Conservation (phyloP, 2,113 vertebrate species). For the Saccopteryx bilineata region DNA sequence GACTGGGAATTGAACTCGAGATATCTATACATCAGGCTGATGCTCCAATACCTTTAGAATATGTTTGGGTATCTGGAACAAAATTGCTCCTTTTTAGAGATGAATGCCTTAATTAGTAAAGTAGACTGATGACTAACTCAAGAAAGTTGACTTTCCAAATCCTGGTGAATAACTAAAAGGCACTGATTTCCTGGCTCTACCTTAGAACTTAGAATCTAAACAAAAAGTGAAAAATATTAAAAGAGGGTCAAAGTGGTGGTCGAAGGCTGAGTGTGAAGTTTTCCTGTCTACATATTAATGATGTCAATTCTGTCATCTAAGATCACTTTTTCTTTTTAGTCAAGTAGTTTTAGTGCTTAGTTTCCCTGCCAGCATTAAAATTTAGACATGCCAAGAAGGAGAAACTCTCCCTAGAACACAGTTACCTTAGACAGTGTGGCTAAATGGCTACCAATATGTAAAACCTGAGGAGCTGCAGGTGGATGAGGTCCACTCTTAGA, state of each 20-base stretch:
- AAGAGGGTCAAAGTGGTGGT: neutral
- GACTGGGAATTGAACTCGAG: too few species aligned
- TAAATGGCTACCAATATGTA: conserved; percentile 75
- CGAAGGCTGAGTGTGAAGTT: neutral
- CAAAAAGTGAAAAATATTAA: neutral
- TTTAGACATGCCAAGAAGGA: conserved; percentile 52
- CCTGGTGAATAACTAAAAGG: conserved; percentile 42
- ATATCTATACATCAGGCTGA: too few species aligned
- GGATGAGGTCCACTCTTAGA: conserved; percentile 59
- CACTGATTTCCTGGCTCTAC: neutral
- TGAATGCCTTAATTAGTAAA: conserved; percentile 25
- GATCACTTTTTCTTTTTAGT: conserved; percentile 25
- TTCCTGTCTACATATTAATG: neutral
- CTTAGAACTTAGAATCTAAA: conserved; percentile 52
- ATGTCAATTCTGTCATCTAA: conserved; percentile 21
- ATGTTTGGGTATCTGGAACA: neutral
- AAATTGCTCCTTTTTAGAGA: neutral
- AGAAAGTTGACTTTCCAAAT: neutral
- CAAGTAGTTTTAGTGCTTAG: conserved; percentile 53
- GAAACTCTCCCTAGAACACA: conserved; percentile 76
- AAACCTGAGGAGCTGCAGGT: conserved; percentile 62
- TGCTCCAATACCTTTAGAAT: neutral
- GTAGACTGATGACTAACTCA: conserved; percentile 22
- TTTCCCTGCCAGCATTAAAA: conserved; percentile 14
- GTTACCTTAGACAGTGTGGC: conserved; percentile 75